Evolutionary conservation across 2,113 vertebrate genomes (phyloP).

Genomic region (Helogale parvula): DNA sequence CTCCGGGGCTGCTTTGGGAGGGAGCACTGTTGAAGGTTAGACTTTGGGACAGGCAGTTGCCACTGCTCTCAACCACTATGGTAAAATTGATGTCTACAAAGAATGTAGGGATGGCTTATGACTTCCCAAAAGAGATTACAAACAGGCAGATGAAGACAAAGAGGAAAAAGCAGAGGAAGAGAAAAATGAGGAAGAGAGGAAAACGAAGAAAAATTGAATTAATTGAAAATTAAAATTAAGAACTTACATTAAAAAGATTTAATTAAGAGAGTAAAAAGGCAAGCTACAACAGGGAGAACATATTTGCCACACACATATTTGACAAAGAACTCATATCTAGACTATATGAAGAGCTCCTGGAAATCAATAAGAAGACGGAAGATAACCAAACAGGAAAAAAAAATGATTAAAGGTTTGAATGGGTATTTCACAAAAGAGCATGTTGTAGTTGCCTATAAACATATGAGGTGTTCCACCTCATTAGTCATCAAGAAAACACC

Average conservation of each 20-base stretch:
- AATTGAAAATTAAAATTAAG: background rate
- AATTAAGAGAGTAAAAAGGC: background rate
- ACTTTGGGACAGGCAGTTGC: background rate
- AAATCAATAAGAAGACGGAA: background rate
- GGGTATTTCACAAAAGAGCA: background rate
- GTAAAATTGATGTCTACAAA: background rate
- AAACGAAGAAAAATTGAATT: background rate
- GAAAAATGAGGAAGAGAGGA: background rate
- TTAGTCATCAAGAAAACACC: background rate
- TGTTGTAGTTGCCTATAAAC: background rate
- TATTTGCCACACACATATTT: background rate
- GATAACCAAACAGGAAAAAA: background rate
- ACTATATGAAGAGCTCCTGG: background rate
- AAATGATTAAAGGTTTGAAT: background rate
- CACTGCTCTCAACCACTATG: background rate
- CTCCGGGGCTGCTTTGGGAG: background rate
- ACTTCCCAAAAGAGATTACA: background rate
- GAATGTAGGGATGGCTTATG: background rate
- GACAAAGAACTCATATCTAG: background rate
- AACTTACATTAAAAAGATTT: background rate
- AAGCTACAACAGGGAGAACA: background rate
- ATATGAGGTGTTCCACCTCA: background rate
- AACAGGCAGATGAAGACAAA: background rate
- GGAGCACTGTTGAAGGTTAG: background rate
- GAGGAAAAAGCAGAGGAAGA: background rate